Evolutionary conservation across 2,113 vertebrate genomes (phyloP).

Genomic region (Rhinopomastus cyanomelas): DNA sequence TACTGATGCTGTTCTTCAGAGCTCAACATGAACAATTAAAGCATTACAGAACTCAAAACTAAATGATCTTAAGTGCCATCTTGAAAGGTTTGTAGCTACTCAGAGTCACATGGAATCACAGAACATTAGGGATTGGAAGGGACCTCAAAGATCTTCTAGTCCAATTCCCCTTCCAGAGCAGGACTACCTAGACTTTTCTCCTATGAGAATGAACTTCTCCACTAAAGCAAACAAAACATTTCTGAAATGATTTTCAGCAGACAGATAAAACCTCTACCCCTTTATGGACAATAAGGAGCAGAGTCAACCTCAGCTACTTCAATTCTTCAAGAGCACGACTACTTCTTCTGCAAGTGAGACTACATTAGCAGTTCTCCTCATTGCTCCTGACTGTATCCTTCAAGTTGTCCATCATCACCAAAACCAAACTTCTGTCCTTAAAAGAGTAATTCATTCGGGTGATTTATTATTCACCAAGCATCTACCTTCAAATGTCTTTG

Average conservation of each 20-base stretch:
- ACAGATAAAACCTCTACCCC: neutral
- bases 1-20: neutral
- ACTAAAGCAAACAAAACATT: neutral
- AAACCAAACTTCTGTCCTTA: neutral
- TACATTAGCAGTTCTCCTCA: neutral
- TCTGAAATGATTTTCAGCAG: neutral
- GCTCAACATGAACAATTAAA: neutral
- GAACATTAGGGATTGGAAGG: too few species aligned
- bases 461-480: neutral
- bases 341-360: neutral
- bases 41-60: neutral
- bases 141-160: too few species aligned
- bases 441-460: neutral
- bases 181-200: too few species aligned
- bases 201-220: neutral
- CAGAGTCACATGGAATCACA: too few species aligned
- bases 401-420: neutral
- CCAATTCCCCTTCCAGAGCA: too few species aligned
- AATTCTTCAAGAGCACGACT: neutral
- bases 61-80: neutral
- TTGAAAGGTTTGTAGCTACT: neutral
- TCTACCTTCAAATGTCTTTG: neutral
- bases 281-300: neutral
- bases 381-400: neutral
- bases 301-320: neutral